Evolutionary conservation across 1,140 invertebrate species (phyloP), one percentile per base, ranked within the genome.

Genomic region (Carcinoscorpius rotundicauda): DNA sequence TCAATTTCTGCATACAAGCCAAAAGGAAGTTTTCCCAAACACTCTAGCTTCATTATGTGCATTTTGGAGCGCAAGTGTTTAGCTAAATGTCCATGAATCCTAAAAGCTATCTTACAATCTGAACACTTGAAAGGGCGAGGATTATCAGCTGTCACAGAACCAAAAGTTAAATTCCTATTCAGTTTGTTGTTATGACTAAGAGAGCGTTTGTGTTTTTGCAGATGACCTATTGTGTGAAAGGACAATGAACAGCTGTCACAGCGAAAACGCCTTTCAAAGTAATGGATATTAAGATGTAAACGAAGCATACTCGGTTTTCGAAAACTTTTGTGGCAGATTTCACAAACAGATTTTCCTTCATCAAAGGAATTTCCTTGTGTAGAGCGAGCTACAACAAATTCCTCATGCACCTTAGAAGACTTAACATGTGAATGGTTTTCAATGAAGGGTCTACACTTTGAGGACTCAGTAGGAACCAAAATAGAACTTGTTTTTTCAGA

Each of bases 51-150:
- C 85, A 93, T 92, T 51, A 97, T 93, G 74, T 98, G 95, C 83
- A 91, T 89, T 81, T 96, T 96, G 52, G 92, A 94, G 52, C 93
- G 83, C 55, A 97, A 80, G 81, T 98, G 95, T 78, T 97, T 96
- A 0, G 92, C 91, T 70, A 97, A 79, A 77, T 97, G 93, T 0
- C 92, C 93, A 72, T 95, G 91, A 73, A 96, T 96, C 68, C 93
- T 83, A 76, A 97, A 98, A 1, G 91, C 92, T 66, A 93, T 88
- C 75, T 91, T 92, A 76, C 94, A 98, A 72, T 96, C 92, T 5
- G 84, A 86, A 78, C 94, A 97, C 73, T 92, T 91, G 73, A 93
- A 95, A 4, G 92, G 91, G 59, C 93, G 82, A 29, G 93, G 93
- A 79, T 96, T 93, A 62, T 87, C 87, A 0, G 86, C 85, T 1